Percentiles rank a stretch among this genome's conserved stretches.
Evolutionary conservation across 2,888 invertebrate species (phyloP).

Genomic region (Standfussiana lucernea): DNA sequence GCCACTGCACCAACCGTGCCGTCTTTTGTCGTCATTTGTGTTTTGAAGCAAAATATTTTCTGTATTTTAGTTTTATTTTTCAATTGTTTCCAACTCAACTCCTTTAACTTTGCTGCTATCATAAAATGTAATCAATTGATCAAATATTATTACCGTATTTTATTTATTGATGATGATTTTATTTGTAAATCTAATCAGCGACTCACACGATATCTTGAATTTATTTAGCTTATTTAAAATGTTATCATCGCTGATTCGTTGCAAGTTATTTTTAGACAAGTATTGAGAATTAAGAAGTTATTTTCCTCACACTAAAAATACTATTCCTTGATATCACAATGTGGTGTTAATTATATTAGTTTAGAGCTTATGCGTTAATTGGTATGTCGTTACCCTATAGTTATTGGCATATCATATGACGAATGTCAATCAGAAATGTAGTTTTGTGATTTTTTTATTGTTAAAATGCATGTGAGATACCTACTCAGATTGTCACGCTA

Average conservation of each 20-base stretch:
- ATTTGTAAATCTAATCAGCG: no score
- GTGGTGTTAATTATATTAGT: conserved; percentile 14
- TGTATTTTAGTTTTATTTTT: no score
- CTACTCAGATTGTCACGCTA: no score
- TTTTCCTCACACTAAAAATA: conserved; percentile 45
- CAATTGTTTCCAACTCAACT: no score
- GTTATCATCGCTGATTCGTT: neutral
- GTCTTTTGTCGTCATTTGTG: no score
- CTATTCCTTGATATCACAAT: conserved; percentile 9
- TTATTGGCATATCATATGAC: neutral
- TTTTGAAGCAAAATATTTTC: no score
- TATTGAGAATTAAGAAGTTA: conserved; percentile 16
- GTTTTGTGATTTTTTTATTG: neutral
- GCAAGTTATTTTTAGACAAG: conserved; percentile 20
- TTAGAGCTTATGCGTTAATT: conserved; percentile 26
- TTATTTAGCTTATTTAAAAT: neutral
- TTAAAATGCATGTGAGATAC: neutral
- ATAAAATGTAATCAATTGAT: neutral
- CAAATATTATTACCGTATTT: neutral
- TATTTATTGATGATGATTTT: neutral
- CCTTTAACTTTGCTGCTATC: neutral
- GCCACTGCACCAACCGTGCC: no score
- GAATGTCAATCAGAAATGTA: neutral
- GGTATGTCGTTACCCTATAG: conserved; percentile 18
- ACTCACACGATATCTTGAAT: neutral